A percentile compares a stretch with the other conserved stretches of the same genome.
These are phyloP conservation scores for Hypanus sabinus DNA, from an alignment of 2,113 vertebrate species.

Conservation along the genomic window DNA sequence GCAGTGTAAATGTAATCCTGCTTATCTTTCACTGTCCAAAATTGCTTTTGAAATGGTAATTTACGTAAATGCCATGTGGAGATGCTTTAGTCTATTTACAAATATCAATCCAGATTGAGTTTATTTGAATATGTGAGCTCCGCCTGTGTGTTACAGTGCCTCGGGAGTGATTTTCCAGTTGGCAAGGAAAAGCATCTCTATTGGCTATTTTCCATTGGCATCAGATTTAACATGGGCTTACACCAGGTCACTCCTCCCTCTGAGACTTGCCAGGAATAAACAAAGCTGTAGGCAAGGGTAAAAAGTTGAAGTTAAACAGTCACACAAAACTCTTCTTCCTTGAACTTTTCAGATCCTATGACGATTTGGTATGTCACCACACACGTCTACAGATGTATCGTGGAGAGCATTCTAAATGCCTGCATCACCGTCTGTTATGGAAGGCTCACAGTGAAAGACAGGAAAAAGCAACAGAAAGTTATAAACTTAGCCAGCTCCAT, in stretches of 20 bases:
- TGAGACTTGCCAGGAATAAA: background rate
- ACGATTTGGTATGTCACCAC: background rate
- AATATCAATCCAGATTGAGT: background rate
- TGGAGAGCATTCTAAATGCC: too few species aligned
- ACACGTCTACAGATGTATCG: too few species aligned
- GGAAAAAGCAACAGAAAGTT: too few species aligned
- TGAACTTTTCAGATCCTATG: background rate
- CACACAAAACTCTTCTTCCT: background rate
- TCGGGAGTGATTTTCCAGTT: background rate
- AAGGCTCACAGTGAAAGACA: too few species aligned
- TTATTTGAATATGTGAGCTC: background rate
- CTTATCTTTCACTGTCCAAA: background rate
- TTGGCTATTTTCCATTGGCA: background rate
- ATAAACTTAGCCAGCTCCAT: too few species aligned
- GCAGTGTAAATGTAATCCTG: background rate
- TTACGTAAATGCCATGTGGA: background rate
- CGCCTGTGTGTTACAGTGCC: background rate
- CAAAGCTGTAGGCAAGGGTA: background rate
- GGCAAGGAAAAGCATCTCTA: background rate
- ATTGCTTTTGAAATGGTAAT: background rate
- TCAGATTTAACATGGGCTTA: background rate
- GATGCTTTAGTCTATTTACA: background rate
- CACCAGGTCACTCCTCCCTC: background rate
- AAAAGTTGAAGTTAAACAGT: background rate
- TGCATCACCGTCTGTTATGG: too few species aligned